phyloP scores from a whole-genome alignment of 1,140 invertebrate genomes.

The Anoplolepis gracilipes region DNA sequence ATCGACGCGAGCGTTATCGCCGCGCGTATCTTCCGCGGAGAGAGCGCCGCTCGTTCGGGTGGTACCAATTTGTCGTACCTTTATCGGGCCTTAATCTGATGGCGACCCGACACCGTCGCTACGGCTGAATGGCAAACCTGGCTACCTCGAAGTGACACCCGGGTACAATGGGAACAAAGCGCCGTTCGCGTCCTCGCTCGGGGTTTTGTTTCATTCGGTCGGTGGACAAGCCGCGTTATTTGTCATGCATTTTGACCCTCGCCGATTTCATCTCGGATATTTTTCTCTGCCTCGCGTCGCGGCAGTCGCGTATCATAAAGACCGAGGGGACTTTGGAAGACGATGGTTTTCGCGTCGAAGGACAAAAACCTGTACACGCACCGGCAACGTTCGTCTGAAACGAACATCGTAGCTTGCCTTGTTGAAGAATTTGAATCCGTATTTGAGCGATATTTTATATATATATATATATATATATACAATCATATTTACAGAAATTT shows the following conservation, averaged over 20 bases:
- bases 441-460: background rate
- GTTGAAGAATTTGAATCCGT: conserved; percentile 9
- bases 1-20: conserved; percentile 70
- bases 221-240: conserved; percentile 82
- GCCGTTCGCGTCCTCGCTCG: conserved; percentile 75
- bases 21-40: conserved; percentile 78
- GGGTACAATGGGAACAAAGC: conserved; percentile 83
- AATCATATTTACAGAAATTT: background rate
- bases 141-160: conserved; percentile 83
- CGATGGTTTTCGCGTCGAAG: conserved; percentile 52
- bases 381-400: background rate
- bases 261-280: conserved; percentile 83
- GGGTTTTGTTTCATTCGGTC: conserved; percentile 83
- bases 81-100: conserved; percentile 85
- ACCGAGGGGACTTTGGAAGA: background rate
- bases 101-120: conserved; percentile 82
- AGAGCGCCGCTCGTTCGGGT: conserved; percentile 82
- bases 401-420: background rate
- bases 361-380: conserved; percentile 38
- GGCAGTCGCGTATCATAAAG: conserved; percentile 66
- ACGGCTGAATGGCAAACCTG: conserved; percentile 75
- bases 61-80: conserved; percentile 84
- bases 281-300: conserved; percentile 78
- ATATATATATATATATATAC: too few relatives aligned
- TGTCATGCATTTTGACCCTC: conserved; percentile 83